Percentiles rank a stretch among this genome's conserved stretches.
phyloP scores from a whole-genome alignment of 1,140 invertebrate genomes.

The Leptinotarsa undecemlineata region DNA sequence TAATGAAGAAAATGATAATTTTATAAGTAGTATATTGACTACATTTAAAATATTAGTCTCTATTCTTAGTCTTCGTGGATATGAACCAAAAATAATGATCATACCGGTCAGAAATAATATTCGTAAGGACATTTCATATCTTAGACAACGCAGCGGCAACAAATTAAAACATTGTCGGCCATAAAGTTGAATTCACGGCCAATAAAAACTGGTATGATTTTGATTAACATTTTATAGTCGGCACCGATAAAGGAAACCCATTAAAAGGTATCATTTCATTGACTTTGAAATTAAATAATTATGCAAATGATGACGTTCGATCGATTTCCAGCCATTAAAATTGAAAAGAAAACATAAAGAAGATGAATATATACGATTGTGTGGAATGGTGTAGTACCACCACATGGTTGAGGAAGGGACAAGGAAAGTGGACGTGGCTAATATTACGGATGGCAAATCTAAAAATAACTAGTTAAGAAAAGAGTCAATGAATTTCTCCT shows the following conservation, averaged over 20 bases:
- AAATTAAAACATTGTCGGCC: conserved; percentile 26
- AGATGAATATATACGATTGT: neutral
- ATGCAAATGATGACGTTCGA: conserved; percentile 21
- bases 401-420: neutral
- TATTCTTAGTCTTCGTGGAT: too few relatives aligned
- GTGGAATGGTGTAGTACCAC: neutral
- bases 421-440: neutral
- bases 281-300: conserved; percentile 23
- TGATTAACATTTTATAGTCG: conserved; percentile 27
- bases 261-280: conserved; percentile 22
- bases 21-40: too few relatives aligned
- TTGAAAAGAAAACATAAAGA: conserved; percentile 8
- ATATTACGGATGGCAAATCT: neutral
- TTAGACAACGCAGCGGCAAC: conserved; percentile 12
- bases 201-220: conserved; percentile 27
- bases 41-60: too few relatives aligned
- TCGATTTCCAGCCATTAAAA: conserved; percentile 23
- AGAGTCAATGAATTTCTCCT: too few relatives aligned
- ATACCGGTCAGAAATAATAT: too few relatives aligned
- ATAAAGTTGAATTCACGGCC: conserved; percentile 22
- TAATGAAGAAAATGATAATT: too few relatives aligned
- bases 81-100: too few relatives aligned
- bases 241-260: conserved; percentile 16
- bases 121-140: neutral
- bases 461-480: too few relatives aligned